Evolutionary conservation across 2,888 invertebrate genomes (phyloP), one percentile per base, ranked within the genome.

Genomic region (Sminthurinus aureus): DNA sequence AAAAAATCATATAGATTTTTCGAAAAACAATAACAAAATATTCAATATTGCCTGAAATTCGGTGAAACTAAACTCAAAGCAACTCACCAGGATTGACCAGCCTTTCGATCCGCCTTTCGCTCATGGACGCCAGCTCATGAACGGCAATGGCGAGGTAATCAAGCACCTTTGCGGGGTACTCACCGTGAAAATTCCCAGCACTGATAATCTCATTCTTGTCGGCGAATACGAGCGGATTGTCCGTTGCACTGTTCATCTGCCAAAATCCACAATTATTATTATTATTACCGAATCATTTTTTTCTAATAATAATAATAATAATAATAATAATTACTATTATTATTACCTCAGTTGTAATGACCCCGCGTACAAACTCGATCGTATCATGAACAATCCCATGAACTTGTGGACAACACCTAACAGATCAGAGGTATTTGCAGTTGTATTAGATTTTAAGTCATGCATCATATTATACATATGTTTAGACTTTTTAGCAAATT

Each of bases 171-270:
- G 93, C 93, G 4, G 93, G 93, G 89, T 94, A 94, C 90, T 94
- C 94, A 9, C 94, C 94, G 88, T 94, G 94, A 89, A 94, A 94
- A 89, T 94, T 94, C 75, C 94, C 94, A 8, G 93, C 93, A 9
- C 93, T 93, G 84, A 94, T 92, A 75, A 93, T 93, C 89, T 93
- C 93, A 64, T 91, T 92, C 74, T 92, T 89, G 79, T 92, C 92
- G 11, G 92, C 90, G 89, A 93, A 92, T 15, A 93, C 92, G 84
- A 93, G 90, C 84, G 94, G 94, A 89, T 94, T 94, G 89, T 94
- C 94, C 0, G 93, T 94, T 20, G 93, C 93, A 86, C 93, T 93
- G 90, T 94, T 94, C 90, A 94, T 92, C 89, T 38, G 6, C 38
- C 38, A 38, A 38, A n/a, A n/a, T n/a, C 38, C 38, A 38, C 38